Evolutionary conservation across 1,140 invertebrate genomes (phyloP).

Genomic region (Stratiolaelaps scimitus): DNA sequence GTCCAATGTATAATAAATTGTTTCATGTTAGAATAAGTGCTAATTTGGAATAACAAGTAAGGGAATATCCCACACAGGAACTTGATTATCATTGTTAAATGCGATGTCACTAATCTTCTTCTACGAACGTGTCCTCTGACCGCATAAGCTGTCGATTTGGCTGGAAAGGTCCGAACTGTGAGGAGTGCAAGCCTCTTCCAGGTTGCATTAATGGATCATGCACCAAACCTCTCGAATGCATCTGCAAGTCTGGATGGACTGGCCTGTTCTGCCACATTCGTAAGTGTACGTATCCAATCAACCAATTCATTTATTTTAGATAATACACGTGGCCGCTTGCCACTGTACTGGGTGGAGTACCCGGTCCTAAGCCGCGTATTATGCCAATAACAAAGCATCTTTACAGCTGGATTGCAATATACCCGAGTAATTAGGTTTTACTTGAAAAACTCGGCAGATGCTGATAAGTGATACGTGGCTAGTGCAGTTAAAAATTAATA

Average conservation of each 20-base stretch:
- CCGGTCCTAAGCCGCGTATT: too few species aligned
- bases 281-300: constrained; percentile 46
- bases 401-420: not conserved
- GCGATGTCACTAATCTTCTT: not conserved
- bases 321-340: not conserved
- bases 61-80: too few species aligned
- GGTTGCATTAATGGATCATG: constrained; percentile 40
- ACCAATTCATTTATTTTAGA: too few species aligned
- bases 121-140: not conserved
- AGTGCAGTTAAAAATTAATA: too few species aligned
- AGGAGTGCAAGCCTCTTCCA: constrained; percentile 56
- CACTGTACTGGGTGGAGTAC: not conserved
- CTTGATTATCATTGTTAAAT: not conserved
- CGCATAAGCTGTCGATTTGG: constrained; percentile 57
- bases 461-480: not conserved
- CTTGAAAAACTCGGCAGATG: not conserved
- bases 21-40: too few species aligned
- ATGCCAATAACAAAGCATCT: too few species aligned
- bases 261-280: constrained; percentile 63
- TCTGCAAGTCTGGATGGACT: constrained; percentile 39
- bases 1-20: too few species aligned
- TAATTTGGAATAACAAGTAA: too few species aligned
- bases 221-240: constrained; percentile 40
- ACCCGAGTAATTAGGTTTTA: not conserved
- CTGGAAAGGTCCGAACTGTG: constrained; percentile 64